Conservation (phyloP, 2,888 invertebrate species). For the Cephonodes hylas region DNA sequence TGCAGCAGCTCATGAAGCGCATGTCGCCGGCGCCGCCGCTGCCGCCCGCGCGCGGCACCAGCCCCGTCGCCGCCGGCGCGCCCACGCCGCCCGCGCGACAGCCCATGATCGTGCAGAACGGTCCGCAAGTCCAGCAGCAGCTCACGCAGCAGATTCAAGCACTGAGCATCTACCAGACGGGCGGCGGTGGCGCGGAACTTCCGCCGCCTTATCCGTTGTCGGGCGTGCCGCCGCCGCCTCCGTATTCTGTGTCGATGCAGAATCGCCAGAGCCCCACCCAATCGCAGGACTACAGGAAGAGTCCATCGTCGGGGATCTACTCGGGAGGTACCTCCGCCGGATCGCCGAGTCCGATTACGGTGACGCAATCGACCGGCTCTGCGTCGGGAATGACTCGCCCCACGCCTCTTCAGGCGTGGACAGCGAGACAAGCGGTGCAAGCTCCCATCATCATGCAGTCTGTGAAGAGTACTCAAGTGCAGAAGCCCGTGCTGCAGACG, state of each 20-base stretch:
- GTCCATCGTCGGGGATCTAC: slow-evolving; percentile 92
- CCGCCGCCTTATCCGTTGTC: slow-evolving; percentile 86
- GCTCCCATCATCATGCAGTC: slow-evolving; percentile 98
- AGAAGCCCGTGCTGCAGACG: slow-evolving; percentile 96
- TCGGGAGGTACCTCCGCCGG: slow-evolving; percentile 91
- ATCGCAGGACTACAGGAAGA: slow-evolving; percentile 90
- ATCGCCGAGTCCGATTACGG: slow-evolving; percentile 91
- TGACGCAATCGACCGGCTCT: slow-evolving; percentile 83
- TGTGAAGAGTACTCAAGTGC: slow-evolving; percentile 96
- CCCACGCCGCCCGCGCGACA: slow-evolving; percentile 81
- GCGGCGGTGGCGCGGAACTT: slow-evolving; percentile 82
- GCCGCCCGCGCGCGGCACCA: slow-evolving; percentile 85
- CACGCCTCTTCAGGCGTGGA: slow-evolving; percentile 91
- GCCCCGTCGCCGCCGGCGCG: slow-evolving; percentile 86
- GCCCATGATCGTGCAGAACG: slow-evolving; percentile 91
- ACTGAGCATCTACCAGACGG: slow-evolving; percentile 87
- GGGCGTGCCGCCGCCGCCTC: slow-evolving; percentile 88
- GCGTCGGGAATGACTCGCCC: slow-evolving; percentile 87
- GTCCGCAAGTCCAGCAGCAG: slow-evolving; percentile 91
- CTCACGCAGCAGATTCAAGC: slow-evolving; percentile 94
- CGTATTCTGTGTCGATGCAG: slow-evolving; percentile 92
- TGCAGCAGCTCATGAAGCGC: slow-evolving; percentile 80
- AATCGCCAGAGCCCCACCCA: slow-evolving; percentile 93
- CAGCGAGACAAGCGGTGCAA: slow-evolving; percentile 93
- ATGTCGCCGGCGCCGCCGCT: slow-evolving; percentile 84